Evolutionary conservation across 2,113 vertebrate species (phyloP).

Genomic region (Taurulus bubalis): DNA sequence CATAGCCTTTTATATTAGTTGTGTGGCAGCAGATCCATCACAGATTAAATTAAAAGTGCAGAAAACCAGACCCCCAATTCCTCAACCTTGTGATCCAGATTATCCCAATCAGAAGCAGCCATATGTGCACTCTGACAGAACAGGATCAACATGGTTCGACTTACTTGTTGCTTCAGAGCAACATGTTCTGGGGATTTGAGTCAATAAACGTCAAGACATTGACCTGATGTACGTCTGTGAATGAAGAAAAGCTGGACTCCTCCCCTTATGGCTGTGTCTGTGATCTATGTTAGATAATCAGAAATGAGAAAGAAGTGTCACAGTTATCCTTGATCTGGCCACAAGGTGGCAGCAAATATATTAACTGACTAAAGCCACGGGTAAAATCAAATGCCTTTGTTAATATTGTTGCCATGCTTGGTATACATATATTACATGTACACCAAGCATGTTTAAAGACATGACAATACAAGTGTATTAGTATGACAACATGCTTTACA

Average conservation of each 20-base stretch:
- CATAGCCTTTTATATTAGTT: too few species aligned
- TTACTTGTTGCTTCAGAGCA: neutral
- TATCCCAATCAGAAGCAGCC: neutral
- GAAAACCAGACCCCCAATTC: neutral
- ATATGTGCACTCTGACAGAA: too few species aligned
- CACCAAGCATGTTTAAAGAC: neutral
- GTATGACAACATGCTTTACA: neutral
- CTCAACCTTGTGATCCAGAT: neutral
- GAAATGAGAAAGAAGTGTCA: neutral
- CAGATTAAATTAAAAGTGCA: too few species aligned
- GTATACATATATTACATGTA: neutral
- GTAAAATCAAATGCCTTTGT: neutral
- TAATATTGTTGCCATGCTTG: neutral
- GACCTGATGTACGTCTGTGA: neutral
- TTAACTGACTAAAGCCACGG: neutral
- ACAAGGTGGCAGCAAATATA: conserved; percentile 47
- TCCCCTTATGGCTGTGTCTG: neutral
- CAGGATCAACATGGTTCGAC: too few species aligned
- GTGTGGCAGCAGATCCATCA: too few species aligned
- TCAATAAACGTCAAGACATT: neutral
- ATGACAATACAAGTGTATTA: neutral
- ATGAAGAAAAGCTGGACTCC: neutral
- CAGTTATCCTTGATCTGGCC: neutral
- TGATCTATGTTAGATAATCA: neutral
- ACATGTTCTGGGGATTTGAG: neutral